Conservation (phyloP, 2,888 invertebrate species). For the Ophion costatus region DNA sequence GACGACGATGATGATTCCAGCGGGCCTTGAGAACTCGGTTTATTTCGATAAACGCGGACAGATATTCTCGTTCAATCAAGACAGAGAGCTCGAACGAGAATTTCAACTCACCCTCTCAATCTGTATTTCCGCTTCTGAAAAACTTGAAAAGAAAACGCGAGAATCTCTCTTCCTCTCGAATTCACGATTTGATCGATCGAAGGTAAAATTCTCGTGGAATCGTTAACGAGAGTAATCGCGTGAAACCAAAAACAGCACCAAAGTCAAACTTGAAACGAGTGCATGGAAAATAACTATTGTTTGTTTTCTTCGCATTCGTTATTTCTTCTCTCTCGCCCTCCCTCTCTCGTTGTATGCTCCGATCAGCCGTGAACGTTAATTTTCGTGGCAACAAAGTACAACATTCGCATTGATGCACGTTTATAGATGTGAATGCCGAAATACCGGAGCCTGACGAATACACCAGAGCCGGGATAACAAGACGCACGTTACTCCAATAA, state of each 20-base stretch:
- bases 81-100: not conserved
- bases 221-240: constrained; percentile 34
- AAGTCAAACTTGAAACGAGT: constrained; percentile 1
- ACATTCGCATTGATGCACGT: constrained; percentile 57
- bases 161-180: constrained; percentile 40
- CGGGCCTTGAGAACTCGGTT: constrained; percentile 22
- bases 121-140: constrained; percentile 59
- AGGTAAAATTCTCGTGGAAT: constrained; percentile 56
- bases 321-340: not conserved
- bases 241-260: not conserved
- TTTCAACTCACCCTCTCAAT: constrained; percentile 13
- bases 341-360: not conserved
- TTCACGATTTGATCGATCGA: constrained; percentile 55
- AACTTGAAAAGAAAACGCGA: constrained; percentile 23
- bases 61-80: constrained; percentile 5
- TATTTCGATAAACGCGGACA: constrained; percentile 6
- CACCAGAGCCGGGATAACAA: constrained; percentile 43
- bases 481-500: constrained; percentile 37
- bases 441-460: constrained; percentile 53
- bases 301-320: no score
- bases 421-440: constrained; percentile 64
- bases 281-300: no score
- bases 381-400: constrained; percentile 10
- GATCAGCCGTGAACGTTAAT: constrained; percentile 40
- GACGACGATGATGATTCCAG: constrained; percentile 33